A percentile compares a stretch with the other conserved stretches of the same genome.
Conservation (phyloP, 2,888 invertebrate genomes). For the Scaptomyza tumidula region DNA sequence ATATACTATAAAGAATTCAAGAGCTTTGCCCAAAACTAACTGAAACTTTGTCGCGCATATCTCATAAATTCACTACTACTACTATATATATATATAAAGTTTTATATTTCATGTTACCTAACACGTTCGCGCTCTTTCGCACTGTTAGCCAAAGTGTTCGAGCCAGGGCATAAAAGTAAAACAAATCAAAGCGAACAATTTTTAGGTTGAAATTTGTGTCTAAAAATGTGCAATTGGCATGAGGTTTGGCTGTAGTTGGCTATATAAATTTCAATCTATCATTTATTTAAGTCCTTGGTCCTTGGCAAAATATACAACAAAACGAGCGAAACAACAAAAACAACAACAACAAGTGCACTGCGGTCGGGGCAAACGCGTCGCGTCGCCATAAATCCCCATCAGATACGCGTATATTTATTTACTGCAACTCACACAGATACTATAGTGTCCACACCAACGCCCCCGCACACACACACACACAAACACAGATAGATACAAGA, state of each 20-base stretch:
- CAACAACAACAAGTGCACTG: conserved; percentile 55
- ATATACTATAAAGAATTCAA: neutral
- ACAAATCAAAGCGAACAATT: conserved; percentile 56
- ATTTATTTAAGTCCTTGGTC: conserved; percentile 78
- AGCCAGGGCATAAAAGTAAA: conserved; percentile 26
- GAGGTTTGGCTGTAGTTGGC: conserved; percentile 33
- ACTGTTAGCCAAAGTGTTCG: neutral
- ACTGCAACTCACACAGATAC: conserved; percentile 68
- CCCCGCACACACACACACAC: conserved; percentile 20
- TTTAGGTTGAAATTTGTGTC: conserved; percentile 56
- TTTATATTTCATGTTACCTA: conserved; percentile 43
- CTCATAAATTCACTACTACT: conserved; percentile 33
- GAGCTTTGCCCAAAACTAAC: neutral
- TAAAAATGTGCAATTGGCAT: conserved; percentile 59
- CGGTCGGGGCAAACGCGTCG: conserved; percentile 54
- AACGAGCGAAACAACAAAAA: neutral
- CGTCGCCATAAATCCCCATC: conserved; percentile 79
- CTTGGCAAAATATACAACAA: conserved; percentile 50
- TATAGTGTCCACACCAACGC: conserved; percentile 30
- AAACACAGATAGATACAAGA: neutral
- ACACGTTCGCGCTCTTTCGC: conserved; percentile 7
- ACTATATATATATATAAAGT: too few species aligned
- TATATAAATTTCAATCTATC: conserved; percentile 80
- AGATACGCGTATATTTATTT: conserved; percentile 80
- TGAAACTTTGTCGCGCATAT: conserved; percentile 31